Conservation (phyloP, 2,888 invertebrate genomes). For the Meghimatium bilineatum region DNA sequence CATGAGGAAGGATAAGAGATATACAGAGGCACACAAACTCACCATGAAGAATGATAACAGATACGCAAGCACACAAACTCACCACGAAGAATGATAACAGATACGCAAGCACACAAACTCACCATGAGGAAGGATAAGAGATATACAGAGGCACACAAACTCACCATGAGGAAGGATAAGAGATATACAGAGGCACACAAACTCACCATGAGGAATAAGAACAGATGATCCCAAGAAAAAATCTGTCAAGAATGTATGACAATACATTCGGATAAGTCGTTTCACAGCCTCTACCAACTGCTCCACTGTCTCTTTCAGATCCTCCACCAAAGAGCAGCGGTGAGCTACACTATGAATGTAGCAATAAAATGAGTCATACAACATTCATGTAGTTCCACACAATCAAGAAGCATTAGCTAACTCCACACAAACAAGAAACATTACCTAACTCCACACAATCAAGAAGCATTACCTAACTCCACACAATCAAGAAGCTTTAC, state of each 20-base stretch:
- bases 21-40: too few species aligned
- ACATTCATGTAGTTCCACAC: too few species aligned
- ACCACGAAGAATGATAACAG: too few species aligned
- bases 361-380: not conserved
- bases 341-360: constrained; percentile 54
- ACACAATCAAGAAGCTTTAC: too few species aligned
- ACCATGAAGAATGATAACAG: too few species aligned
- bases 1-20: too few species aligned
- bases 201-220: constrained; percentile 54
- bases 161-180: not conserved
- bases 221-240: constrained; percentile 66
- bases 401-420: too few species aligned
- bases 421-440: too few species aligned
- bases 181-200: not conserved
- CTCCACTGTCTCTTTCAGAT: constrained; percentile 77
- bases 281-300: constrained; percentile 83
- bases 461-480: too few species aligned
- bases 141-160: not conserved
- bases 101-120: not conserved
- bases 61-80: too few species aligned
- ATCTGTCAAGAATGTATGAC: constrained; percentile 84
- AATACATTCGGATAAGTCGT: constrained; percentile 89
- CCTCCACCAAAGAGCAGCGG: constrained; percentile 64
- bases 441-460: too few species aligned
- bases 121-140: not conserved